These are phyloP conservation scores for Epistrophella euchroma DNA, from an alignment of 2,888 invertebrate genomes.

Conservation along the genomic window DNA sequence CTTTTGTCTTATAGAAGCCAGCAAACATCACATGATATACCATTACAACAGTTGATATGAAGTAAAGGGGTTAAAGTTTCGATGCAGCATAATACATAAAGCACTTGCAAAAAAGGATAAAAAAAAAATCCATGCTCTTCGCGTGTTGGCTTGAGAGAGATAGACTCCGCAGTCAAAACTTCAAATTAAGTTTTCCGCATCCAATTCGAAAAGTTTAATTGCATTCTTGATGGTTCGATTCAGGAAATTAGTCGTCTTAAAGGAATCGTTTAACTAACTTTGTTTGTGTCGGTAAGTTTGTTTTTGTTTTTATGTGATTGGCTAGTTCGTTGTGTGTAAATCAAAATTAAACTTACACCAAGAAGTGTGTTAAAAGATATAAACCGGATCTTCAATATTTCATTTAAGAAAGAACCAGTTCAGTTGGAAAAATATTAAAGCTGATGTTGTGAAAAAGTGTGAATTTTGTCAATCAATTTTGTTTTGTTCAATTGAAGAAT, in stretches of 20 bases:
- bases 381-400: no score
- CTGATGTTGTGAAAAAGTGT: no score
- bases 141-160: slow-evolving; percentile 3
- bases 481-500: no score
- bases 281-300: background rate
- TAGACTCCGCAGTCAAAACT: slow-evolving; percentile 43
- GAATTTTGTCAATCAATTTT: no score
- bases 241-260: slow-evolving; percentile 68
- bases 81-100: background rate
- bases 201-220: slow-evolving; percentile 74
- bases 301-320: no score
- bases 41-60: slow-evolving; percentile 28
- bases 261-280: slow-evolving; percentile 30
- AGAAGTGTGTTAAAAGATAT: no score
- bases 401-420: no score
- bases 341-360: no score
- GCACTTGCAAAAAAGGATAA: slow-evolving; percentile 48
- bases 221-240: slow-evolving; percentile 65
- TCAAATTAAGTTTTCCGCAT: slow-evolving; percentile 70
- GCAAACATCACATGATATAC: slow-evolving; percentile 31
- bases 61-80: background rate
- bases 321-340: no score
- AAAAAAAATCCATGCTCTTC: slow-evolving; percentile 37
- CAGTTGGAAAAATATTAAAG: no score
- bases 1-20: background rate